A percentile compares a stretch with the other conserved stretches of the same genome.
Evolutionary conservation across 2,113 vertebrate genomes (phyloP).

Genomic region (Pelobates fuscus): DNA sequence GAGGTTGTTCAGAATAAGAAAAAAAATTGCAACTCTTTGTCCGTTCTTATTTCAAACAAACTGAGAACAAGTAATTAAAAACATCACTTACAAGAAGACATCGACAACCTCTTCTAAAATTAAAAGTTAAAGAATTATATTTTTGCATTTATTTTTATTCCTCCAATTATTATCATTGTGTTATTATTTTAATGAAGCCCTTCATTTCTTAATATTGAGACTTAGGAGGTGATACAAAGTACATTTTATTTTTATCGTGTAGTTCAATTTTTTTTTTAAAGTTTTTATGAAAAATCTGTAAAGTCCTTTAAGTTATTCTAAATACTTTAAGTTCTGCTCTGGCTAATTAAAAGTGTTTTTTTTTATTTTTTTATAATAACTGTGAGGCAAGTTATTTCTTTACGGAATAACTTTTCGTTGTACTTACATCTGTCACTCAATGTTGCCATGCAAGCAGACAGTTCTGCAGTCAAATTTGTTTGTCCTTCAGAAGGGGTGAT

Average conservation of each 20-base stretch:
- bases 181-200: slow-evolving; percentile 30
- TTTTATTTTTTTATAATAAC: too few species aligned
- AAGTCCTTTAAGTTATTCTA: neutral
- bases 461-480: too few species aligned
- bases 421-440: too few species aligned
- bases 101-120: slow-evolving; percentile 38
- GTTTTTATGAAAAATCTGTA: neutral
- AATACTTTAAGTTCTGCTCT: too few species aligned
- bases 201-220: slow-evolving; percentile 19
- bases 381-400: too few species aligned
- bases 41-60: slow-evolving; percentile 34
- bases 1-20: slow-evolving; percentile 34
- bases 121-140: slow-evolving; percentile 50
- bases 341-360: too few species aligned
- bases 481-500: too few species aligned
- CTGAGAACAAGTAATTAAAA: slow-evolving; percentile 44
- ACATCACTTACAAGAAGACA: slow-evolving; percentile 43
- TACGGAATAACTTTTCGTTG: too few species aligned
- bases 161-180: slow-evolving; percentile 36
- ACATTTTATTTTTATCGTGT: slow-evolving; percentile 17
- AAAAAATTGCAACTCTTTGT: slow-evolving; percentile 36
- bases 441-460: too few species aligned
- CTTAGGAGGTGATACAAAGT: slow-evolving; percentile 32
- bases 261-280: neutral
- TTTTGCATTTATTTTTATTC: slow-evolving; percentile 43